These are phyloP conservation scores for Microplitis manilae DNA, from an alignment of 2,888 invertebrate species.

Conservation along the genomic window DNA sequence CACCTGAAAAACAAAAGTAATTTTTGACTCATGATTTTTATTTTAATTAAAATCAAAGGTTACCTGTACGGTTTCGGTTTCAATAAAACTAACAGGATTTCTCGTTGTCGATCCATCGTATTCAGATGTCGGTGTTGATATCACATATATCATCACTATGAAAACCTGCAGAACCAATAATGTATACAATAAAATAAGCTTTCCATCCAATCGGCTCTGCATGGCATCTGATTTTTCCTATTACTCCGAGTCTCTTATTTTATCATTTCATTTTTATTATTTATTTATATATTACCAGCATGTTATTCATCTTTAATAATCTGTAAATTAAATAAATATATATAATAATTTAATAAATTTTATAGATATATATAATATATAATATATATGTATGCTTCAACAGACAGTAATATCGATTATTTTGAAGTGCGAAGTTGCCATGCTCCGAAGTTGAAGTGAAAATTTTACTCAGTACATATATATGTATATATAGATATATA, in stretches of 20 bases:
- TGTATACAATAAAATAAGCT: conserved; percentile 67
- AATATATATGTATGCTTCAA: neutral
- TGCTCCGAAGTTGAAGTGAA: conserved; percentile 41
- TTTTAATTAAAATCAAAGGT: conserved; percentile 9
- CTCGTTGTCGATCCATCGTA: conserved; percentile 55
- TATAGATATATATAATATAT: neutral
- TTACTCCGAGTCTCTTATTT: conserved; percentile 43
- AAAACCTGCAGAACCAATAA: conserved; percentile 67
- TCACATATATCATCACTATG: conserved; percentile 68
- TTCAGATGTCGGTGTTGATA: conserved; percentile 65
- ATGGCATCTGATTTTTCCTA: conserved; percentile 59
- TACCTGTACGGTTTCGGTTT: conserved; percentile 58
- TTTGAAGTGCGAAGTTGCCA: conserved; percentile 40
- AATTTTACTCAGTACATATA: neutral
- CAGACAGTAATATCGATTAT: conserved; percentile 34
- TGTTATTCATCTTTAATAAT: conserved; percentile 6
- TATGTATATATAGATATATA: neutral
- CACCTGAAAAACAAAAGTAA: conserved; percentile 47
- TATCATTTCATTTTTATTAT: conserved; percentile 38
- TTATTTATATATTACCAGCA: conserved; percentile 23
- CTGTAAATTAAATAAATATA: neutral
- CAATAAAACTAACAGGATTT: conserved; percentile 65
- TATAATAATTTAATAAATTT: no score
- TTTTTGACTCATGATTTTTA: neutral
- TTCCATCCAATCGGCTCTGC: conserved; percentile 69